phyloP scores from a whole-genome alignment of 2,797 vertebrate genomes.

The Ispidina lecontei region DNA sequence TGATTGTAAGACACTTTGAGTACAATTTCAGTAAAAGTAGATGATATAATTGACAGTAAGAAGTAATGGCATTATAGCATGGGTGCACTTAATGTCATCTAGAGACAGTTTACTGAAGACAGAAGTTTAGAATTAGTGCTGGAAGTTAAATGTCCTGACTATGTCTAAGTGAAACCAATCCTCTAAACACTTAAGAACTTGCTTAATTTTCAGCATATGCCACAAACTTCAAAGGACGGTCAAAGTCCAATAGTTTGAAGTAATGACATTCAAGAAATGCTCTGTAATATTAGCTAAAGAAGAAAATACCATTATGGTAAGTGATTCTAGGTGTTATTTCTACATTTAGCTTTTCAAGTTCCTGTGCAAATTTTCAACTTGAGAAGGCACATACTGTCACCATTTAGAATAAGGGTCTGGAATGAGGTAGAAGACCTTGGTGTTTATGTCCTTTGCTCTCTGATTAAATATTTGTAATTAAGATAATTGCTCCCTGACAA shows the following conservation, averaged over 20 bases:
- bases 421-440: neutral
- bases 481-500: constrained; percentile 12
- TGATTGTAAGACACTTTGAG: neutral
- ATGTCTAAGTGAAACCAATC: constrained; percentile 68
- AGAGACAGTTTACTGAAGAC: constrained; percentile 3
- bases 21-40: neutral
- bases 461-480: neutral
- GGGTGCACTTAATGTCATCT: neutral
- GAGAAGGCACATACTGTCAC: fast-evolving
- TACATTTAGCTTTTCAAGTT: constrained; percentile 11
- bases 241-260: constrained; percentile 53
- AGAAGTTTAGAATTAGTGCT: constrained; percentile 59
- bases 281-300: neutral
- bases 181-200: constrained; percentile 42
- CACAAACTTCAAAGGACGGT: constrained; percentile 57
- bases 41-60: neutral
- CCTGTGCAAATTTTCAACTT: neutral
- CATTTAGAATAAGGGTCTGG: neutral
- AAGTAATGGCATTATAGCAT: neutral
- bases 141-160: constrained; percentile 25
- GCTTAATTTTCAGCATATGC: constrained; percentile 70
- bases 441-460: neutral
- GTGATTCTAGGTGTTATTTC: neutral
- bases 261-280: constrained; percentile 40
- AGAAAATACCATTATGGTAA: constrained; percentile 1